Evolutionary conservation across 2,113 vertebrate species (phyloP).

Genomic region (Calypte anna): DNA sequence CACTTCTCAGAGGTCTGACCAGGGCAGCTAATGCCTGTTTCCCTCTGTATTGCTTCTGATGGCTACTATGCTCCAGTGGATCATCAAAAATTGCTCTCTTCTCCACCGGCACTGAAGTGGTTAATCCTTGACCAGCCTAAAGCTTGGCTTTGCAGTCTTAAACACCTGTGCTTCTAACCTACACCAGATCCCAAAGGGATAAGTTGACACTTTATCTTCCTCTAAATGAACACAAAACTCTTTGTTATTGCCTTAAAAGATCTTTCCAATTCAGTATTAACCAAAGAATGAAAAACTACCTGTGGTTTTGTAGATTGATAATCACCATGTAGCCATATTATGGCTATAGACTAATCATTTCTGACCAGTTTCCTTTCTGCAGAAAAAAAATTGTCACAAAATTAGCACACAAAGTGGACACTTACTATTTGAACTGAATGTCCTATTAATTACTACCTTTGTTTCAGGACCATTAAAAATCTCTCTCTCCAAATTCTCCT

Average conservation of each 20-base stretch:
- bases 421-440: not conserved
- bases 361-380: not conserved
- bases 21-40: not conserved
- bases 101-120: not conserved
- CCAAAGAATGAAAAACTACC: not conserved
- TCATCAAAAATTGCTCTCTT: not conserved
- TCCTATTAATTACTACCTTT: not conserved
- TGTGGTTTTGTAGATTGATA: not conserved
- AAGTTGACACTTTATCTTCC: not conserved
- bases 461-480: not conserved
- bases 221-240: not conserved
- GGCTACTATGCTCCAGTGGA: not conserved
- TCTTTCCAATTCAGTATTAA: not conserved
- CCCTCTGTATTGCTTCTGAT: not conserved
- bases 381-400: not conserved
- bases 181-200: not conserved
- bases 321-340: not conserved
- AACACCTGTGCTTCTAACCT: not conserved
- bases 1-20: not conserved
- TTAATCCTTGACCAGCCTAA: not conserved
- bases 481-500: not conserved
- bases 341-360: not conserved
- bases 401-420: not conserved
- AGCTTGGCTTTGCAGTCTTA: not conserved
- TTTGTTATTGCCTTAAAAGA: not conserved